Evolutionary conservation across 2,113 vertebrate species (phyloP).

Genomic region (Bucco capensis): DNA sequence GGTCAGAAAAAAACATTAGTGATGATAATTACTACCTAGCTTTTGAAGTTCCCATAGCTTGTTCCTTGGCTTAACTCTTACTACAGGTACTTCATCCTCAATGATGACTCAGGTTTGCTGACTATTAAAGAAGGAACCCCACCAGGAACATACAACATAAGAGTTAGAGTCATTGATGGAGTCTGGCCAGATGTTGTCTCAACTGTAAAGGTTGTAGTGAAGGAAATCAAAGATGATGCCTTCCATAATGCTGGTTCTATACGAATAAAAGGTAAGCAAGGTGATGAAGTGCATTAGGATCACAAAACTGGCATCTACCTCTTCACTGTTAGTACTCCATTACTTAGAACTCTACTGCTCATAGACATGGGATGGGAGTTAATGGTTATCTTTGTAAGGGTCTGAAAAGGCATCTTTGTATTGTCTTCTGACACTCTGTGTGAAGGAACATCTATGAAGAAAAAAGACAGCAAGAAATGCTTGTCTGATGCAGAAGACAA

Average conservation of each 20-base stretch:
- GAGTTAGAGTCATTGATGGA: conserved; percentile 81
- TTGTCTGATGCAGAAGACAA: not conserved
- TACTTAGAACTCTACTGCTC: not conserved
- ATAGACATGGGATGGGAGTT: not conserved
- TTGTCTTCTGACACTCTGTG: not conserved
- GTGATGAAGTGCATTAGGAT: rapidly evolving
- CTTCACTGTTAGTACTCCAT: not conserved
- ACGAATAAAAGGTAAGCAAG: conserved; percentile 75
- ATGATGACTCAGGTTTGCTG: conserved; percentile 82
- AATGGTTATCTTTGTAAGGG: not conserved
- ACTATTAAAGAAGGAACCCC: conserved; percentile 79
- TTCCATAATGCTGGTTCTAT: conserved; percentile 79
- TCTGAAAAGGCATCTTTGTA: not conserved
- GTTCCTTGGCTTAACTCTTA: conserved; percentile 36
- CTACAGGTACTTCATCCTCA: conserved; percentile 81
- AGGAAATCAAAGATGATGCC: conserved; percentile 77
- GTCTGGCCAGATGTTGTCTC: conserved; percentile 88
- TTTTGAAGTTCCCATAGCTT: conserved; percentile 39
- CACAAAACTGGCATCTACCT: not conserved
- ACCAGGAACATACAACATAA: conserved; percentile 76
- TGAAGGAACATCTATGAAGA: not conserved
- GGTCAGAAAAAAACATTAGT: not conserved
- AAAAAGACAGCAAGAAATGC: not conserved
- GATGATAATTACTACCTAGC: not conserved
- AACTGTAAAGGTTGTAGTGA: conserved; percentile 76